These are phyloP conservation scores for Mormyrus iriodes DNA, from an alignment of 2,113 vertebrate genomes.

Conservation along the genomic window DNA sequence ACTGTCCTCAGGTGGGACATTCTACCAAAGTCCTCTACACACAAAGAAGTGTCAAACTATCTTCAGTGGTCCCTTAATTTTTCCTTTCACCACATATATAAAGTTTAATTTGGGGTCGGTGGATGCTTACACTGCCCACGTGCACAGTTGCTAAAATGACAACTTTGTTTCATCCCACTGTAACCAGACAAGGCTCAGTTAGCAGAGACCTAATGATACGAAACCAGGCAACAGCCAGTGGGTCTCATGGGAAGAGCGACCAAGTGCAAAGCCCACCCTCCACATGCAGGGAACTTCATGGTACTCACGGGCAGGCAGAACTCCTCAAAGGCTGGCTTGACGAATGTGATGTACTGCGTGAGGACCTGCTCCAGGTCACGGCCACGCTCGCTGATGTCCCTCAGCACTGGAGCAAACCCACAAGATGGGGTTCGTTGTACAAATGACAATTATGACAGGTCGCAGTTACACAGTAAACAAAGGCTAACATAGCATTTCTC, in stretches of 20 bases:
- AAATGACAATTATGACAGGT: background rate
- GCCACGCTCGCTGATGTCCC: slow-evolving; percentile 86
- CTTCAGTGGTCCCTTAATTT: too few species aligned
- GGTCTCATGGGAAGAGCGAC: background rate
- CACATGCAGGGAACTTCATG: too few species aligned
- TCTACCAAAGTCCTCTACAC: background rate
- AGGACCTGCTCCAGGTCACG: slow-evolving; percentile 90
- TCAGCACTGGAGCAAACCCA: slow-evolving; percentile 65
- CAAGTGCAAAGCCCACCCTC: background rate
- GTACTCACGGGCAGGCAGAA: slow-evolving; percentile 93
- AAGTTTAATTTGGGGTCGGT: too few species aligned
- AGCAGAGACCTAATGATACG: background rate
- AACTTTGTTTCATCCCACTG: background rate
- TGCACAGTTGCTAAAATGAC: background rate
- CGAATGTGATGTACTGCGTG: slow-evolving; percentile 90
- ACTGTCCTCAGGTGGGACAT: background rate
- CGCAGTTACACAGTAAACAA: background rate
- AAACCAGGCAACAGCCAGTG: background rate
- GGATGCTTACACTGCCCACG: background rate
- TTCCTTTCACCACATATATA: too few species aligned
- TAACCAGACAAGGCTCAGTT: background rate
- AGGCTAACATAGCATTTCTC: background rate
- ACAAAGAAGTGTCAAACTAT: background rate
- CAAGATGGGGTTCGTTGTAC: too few species aligned
- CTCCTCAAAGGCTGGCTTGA: slow-evolving; percentile 96